phyloP scores from a whole-genome alignment of 1,140 invertebrate genomes.

The silkworm (Bombyx mori) region ASM3026992v2 NC_085118.1:9700501-9701000 shows the following conservation, averaged over 20 bases:
- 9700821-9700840: constrained; percentile 91
- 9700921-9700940: constrained; percentile 88
- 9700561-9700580: constrained; percentile 90
- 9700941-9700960: constrained; percentile 88
- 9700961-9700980: constrained; percentile 84
- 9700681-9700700: constrained; percentile 86
- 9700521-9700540: constrained; percentile 85
- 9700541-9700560: constrained; percentile 91
- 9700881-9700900: constrained; percentile 90
- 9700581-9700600: constrained; percentile 89
- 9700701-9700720: constrained; percentile 90
- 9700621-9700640: constrained; percentile 90
- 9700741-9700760: constrained; percentile 92
- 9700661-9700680: constrained; percentile 90
- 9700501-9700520: constrained; percentile 87
- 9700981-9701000: constrained; percentile 75
- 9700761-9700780: constrained; percentile 91
- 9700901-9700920: constrained; percentile 91
- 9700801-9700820: constrained; percentile 92
- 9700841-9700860: constrained; percentile 86
- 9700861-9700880: constrained; percentile 92
- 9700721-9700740: constrained; percentile 87
- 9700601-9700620: constrained; percentile 89
- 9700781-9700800: constrained; percentile 87
- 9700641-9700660: constrained; percentile 89